Conservation (phyloP, 2,113 vertebrate genomes). For the Lophius piscatorius region DNA sequence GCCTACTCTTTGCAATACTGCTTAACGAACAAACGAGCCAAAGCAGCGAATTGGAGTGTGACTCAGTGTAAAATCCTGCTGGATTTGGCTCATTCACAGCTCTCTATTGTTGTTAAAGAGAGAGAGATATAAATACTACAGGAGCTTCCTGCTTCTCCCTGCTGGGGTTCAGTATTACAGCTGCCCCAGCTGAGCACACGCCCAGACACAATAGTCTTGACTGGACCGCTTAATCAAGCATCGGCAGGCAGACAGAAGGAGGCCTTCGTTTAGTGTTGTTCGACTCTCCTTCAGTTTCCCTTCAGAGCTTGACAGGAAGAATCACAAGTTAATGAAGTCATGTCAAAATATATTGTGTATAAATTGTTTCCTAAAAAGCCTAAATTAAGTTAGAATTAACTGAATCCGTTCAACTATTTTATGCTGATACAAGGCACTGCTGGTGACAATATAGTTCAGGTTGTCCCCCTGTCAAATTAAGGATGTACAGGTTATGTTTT, state of each 20-base stretch:
- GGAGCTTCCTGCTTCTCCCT: conserved; percentile 57
- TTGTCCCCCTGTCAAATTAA: too few species aligned
- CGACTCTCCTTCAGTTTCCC: conserved; percentile 18
- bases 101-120: conserved; percentile 34
- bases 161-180: conserved; percentile 30
- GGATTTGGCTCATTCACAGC: conserved; percentile 22
- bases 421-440: too few species aligned
- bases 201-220: conserved; percentile 42
- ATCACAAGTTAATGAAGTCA: too few species aligned
- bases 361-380: too few species aligned
- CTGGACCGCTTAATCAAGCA: conserved; percentile 10
- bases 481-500: too few species aligned
- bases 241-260: conserved; percentile 7
- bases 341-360: too few species aligned
- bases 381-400: too few species aligned
- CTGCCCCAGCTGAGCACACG: conserved; percentile 57
- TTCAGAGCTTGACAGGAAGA: conserved; percentile 39
- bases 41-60: neutral
- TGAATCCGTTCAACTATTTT: too few species aligned
- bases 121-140: conserved; percentile 47
- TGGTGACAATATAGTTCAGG: too few species aligned
- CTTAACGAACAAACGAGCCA: too few species aligned
- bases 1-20: too few species aligned
- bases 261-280: conserved; percentile 42
- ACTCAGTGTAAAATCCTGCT: conserved; percentile 25